phyloP scores from a whole-genome alignment of 2,888 invertebrate species.

The Orchesellides sinensis region DNA sequence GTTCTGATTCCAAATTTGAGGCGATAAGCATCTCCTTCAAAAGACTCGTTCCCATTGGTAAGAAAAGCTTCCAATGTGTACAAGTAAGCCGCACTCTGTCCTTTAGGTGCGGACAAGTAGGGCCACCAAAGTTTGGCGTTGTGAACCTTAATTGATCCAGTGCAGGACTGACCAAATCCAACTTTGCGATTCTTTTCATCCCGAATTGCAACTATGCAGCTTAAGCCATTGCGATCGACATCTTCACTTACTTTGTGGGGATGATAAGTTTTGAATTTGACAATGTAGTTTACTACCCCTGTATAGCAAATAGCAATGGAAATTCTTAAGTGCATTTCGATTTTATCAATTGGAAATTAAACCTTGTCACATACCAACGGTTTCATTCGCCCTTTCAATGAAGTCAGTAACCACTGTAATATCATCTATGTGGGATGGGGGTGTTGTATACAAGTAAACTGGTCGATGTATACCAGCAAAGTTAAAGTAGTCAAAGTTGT shows the following conservation, averaged over 20 bases:
- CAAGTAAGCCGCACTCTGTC: constrained; percentile 82
- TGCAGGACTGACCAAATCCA: constrained; percentile 22
- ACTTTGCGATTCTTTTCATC: constrained; percentile 58
- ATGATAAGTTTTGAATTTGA: constrained; percentile 2
- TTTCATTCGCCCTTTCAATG: not conserved
- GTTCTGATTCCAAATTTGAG: constrained; percentile 70
- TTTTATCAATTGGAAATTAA: not conserved
- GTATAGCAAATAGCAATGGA: not conserved
- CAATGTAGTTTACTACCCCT: constrained; percentile 63
- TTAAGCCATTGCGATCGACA: constrained; percentile 6
- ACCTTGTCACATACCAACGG: constrained; percentile 32
- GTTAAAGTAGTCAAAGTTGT: constrained; percentile 98
- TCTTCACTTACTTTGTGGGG: not conserved
- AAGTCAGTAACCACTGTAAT: constrained; percentile 85
- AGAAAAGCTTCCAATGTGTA: constrained; percentile 87
- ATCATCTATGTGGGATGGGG: constrained; percentile 92
- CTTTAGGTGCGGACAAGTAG: constrained; percentile 84
- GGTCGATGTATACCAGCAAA: constrained; percentile 98
- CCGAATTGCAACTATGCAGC: constrained; percentile 64
- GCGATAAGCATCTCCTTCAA: constrained; percentile 65
- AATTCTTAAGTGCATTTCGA: not conserved
- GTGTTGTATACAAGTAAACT: constrained; percentile 93
- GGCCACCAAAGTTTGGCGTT: constrained; percentile 95
- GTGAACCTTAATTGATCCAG: constrained; percentile 83
- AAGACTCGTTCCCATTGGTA: not conserved